Evolutionary conservation across 2,113 vertebrate genomes (phyloP), one percentile per base, ranked within the genome.

Genomic region (Nettapus auritus): DNA sequence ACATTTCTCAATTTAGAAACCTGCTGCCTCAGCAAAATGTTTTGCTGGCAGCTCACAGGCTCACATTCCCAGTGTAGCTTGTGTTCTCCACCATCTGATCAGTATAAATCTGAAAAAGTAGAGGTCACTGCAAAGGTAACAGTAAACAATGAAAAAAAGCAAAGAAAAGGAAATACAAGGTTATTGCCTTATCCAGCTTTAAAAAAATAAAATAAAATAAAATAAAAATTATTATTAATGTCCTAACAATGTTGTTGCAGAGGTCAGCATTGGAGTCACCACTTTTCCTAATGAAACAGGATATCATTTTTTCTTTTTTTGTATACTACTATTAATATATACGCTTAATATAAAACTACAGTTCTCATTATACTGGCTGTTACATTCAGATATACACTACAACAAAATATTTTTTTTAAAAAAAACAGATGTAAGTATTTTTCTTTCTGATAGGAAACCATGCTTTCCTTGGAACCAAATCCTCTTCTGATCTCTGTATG

Each of bases 401-500:
- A 52, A 55, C 3, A 62, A 91, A 50, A 11, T 25, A 44, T 25
- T 53, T 66, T 38, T 38, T 48, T 48, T 74, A 0, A 78, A 74
- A 78, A 38, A 33, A 5, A 17, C 1, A 46, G 19, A 4, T 11
- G 40, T 2, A 20, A 34, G n/a, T 38, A 60, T 22, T 29, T 74
- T 77, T 48, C 7, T 55, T 38, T 60, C 21, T 25, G 23, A n/a
- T 31, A 40, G 67, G 0, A 75, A 50, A 25, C 7, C 6, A 26
- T 21, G 9, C 21, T 36, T 55, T 31, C 13, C 13, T 40, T n/a
- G 16, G n/a, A 8, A 89, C 2, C 19, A 67, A 87, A 66, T 36
- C 20, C 18, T 53, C 22, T n/a, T 28, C 6, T 1, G 0, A 48
- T 53, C 8, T 77, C 50, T 21, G 9, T 3, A 4, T 1, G 42